Evolutionary conservation across 2,888 invertebrate genomes (phyloP).

Genomic region (Macrosiphum euphorbiae): DNA sequence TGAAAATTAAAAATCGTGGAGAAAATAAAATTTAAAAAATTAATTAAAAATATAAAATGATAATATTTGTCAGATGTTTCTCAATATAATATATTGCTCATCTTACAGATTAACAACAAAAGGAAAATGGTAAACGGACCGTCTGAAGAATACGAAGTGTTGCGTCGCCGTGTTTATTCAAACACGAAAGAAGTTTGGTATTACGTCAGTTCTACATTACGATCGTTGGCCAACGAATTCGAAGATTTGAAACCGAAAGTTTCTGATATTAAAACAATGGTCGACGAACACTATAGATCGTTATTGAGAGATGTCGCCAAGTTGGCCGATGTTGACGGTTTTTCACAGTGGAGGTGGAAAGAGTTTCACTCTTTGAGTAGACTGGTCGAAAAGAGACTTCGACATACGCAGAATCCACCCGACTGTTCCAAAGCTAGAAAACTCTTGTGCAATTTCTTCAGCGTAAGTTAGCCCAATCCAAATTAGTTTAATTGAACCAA

Average conservation of each 20-base stretch:
- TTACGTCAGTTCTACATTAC: constrained; percentile 81
- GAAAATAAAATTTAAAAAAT: neutral
- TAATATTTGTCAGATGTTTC: too few species aligned
- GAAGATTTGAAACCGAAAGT: neutral
- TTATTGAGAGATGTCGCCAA: constrained; percentile 80
- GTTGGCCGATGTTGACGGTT: constrained; percentile 81
- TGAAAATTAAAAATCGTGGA: neutral
- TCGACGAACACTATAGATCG: constrained; percentile 78
- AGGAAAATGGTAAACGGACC: constrained; percentile 70
- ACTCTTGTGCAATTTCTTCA: constrained; percentile 94
- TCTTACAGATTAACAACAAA: neutral
- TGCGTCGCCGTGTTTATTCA: constrained; percentile 80
- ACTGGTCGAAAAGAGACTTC: constrained; percentile 85
- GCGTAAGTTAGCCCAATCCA: constrained; percentile 71
- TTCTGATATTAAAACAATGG: constrained; percentile 75
- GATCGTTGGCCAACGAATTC: constrained; percentile 74
- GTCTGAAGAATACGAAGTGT: constrained; percentile 81
- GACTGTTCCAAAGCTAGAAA: constrained; percentile 90
- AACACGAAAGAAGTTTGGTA: constrained; percentile 90
- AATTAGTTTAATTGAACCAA: too few species aligned
- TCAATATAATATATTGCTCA: neutral
- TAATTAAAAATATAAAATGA: neutral
- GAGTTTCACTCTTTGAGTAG: constrained; percentile 85
- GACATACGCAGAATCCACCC: constrained; percentile 87
- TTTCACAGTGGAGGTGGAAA: constrained; percentile 83